Evolutionary conservation across 1,140 invertebrate species (phyloP), one percentile per base, ranked within the genome.

Genomic region (Mercenaria mercenaria): DNA sequence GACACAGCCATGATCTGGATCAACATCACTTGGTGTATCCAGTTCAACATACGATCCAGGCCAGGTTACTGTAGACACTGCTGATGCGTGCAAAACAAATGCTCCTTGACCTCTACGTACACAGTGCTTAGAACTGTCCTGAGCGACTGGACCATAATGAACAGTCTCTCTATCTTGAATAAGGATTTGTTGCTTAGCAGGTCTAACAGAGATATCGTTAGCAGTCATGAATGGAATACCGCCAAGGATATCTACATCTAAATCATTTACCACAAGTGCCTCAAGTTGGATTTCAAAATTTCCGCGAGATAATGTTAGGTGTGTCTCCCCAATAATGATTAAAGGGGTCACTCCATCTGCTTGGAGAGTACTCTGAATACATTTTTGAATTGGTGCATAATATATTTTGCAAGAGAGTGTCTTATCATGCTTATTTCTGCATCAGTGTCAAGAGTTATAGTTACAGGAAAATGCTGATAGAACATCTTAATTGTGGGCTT

Each of bases 21-120:
- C n/a, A 56, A 88, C n/a, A 39, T 82, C 90, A 41, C 64, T 41
- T 39, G 90, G 91, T 13, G 88, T 23, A n/a, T 43, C 43, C 3
- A 93, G 23, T 56, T 92, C 90, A 26, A 91, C 26, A 47, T 72
- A 91, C 1, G 89, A 82, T 6, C 85, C 92, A 52, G 85, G 82
- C 91, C 90, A 91, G n/a, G 88, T 8, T 0, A 56, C 81, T 1
- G 52, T 32, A n/a, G 88, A 59, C 41, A 83, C 37, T 3, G 18
- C 81, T 26, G 34, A 82, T 91, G 4, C 81, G 50, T 47, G 43
- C 15, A 8, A 47, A 47, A 47, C 43, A 47, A 47, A 47, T 47
- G 43, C 6, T 8, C 6, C 43, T 47, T 47, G 76, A 13, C 76
- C 83, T 23, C 37, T 39, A 2, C 52, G 23, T 8, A 91, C 80